A percentile compares a stretch with the other conserved stretches of the same genome.
Conservation (phyloP, 2,113 vertebrate species). For the Piaya cayana region DNA sequence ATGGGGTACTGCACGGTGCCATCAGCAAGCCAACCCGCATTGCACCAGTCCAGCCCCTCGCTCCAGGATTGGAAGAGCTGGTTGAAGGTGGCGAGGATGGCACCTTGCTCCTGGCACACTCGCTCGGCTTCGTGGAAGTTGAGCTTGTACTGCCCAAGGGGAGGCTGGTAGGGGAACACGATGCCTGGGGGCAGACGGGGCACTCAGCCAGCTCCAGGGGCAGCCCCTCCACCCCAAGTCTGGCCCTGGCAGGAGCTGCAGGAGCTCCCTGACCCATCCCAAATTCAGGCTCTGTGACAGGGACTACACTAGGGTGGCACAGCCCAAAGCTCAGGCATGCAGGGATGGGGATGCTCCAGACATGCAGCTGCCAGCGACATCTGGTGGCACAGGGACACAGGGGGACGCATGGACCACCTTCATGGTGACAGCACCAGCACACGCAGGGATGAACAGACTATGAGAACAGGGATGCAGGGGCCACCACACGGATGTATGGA, state of each 20-base stretch:
- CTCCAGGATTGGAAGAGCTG: conserved; percentile 89
- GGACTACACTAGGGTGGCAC: neutral
- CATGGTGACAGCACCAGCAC: neutral
- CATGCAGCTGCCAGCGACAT: conserved; percentile 15
- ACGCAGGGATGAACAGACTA: neutral
- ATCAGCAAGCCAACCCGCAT: conserved; percentile 87
- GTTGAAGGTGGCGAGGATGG: conserved; percentile 86
- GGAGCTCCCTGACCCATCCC: neutral
- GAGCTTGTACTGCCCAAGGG: conserved; percentile 84
- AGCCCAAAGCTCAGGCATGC: neutral
- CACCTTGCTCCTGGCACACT: conserved; percentile 84
- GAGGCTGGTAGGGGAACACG: conserved; percentile 90
- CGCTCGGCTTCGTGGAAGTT: conserved; percentile 84
- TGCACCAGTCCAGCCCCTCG: conserved; percentile 91
- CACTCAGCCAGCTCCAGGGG: neutral
- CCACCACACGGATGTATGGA: accelerated
- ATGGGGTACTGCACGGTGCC: conserved; percentile 89
- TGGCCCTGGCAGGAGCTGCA: neutral
- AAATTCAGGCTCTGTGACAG: neutral
- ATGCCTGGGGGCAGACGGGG: conserved; percentile 75
- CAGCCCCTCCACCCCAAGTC: neutral
- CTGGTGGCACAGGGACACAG: conserved; percentile 45
- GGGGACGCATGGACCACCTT: neutral
- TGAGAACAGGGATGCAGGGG: neutral
- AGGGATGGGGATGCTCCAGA: neutral